Conservation (phyloP, 2,113 vertebrate genomes). For the Neopipo cinnamomea region DNA sequence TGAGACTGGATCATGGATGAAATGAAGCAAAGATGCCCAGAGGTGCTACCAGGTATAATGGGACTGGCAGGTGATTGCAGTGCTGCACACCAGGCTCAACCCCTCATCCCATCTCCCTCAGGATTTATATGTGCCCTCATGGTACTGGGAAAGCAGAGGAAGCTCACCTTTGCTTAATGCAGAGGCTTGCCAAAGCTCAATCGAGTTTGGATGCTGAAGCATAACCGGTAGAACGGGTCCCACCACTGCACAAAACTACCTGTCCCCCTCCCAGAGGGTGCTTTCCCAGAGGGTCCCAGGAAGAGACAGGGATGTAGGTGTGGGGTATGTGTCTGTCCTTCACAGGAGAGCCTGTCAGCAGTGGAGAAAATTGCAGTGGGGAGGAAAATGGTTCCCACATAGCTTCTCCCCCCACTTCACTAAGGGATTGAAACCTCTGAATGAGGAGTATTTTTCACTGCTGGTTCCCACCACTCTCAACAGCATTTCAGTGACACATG, state of each 20-base stretch:
- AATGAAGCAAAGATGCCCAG: neutral
- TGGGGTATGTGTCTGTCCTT: neutral
- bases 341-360: neutral
- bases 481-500: neutral
- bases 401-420: neutral
- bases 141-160: neutral
- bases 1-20: neutral
- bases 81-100: neutral
- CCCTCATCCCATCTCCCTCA: neutral
- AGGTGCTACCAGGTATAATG: neutral
- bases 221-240: neutral
- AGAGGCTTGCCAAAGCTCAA: neutral
- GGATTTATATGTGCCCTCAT: neutral
- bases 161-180: accelerated
- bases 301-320: neutral
- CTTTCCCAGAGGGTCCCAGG: neutral
- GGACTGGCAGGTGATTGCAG: neutral
- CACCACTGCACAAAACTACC: neutral
- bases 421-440: neutral
- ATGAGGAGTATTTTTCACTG: neutral
- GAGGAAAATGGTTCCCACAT: neutral
- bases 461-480: neutral
- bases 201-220: neutral
- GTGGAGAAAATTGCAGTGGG: neutral
- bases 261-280: accelerated